These are phyloP conservation scores for Chelon auratus DNA, from an alignment of 2,797 vertebrate species.

Conservation along the genomic window DNA sequence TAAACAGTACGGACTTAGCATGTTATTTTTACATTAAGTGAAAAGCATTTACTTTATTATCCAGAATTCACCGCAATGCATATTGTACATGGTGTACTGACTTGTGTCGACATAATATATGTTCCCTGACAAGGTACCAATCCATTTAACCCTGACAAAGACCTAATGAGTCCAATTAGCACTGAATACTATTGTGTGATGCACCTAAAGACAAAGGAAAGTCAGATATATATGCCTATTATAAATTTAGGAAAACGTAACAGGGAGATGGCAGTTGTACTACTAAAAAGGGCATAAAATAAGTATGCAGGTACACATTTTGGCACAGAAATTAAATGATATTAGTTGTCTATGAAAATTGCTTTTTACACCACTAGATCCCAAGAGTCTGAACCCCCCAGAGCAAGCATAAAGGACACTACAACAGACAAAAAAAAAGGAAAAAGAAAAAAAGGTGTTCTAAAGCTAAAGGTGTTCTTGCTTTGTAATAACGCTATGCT, in stretches of 20 bases:
- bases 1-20: neutral
- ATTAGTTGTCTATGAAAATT: too few relatives aligned
- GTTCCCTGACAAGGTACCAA: slow-evolving; percentile 11
- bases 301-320: neutral
- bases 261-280: neutral
- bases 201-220: neutral
- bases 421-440: neutral
- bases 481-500: neutral
- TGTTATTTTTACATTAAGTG: neutral
- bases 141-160: slow-evolving; percentile 45
- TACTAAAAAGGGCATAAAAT: neutral
- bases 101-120: slow-evolving; percentile 32
- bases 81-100: neutral
- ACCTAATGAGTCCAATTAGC: slow-evolving; percentile 43
- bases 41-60: neutral
- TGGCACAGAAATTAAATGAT: neutral
- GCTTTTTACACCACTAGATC: too few relatives aligned
- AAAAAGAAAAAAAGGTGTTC: too few relatives aligned
- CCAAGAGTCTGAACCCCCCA: too few relatives aligned
- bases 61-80: neutral
- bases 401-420: neutral
- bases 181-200: neutral
- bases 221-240: neutral
- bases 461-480: neutral
- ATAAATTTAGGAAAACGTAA: neutral